Percentiles rank a stretch among this genome's conserved stretches.
Conservation (phyloP, 2,113 vertebrate species). For the Melanostigma gelatinosum region DNA sequence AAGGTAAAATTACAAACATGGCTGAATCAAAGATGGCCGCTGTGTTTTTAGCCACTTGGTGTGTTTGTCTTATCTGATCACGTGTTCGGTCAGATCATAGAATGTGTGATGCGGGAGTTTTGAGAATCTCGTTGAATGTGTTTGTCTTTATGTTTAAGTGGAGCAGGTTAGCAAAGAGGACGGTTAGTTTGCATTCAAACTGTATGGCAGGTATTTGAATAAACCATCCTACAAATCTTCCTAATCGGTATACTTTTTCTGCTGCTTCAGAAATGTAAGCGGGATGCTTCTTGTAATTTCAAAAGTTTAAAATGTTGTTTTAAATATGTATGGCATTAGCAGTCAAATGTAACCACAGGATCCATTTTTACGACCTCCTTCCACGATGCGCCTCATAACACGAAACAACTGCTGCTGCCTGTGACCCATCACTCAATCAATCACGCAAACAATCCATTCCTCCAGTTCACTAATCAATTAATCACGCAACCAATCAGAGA, state of each 20-base stretch:
- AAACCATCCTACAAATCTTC: not conserved
- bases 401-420: conserved; percentile 21
- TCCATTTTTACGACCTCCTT: not conserved
- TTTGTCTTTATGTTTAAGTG: too few species aligned
- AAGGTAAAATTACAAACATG: too few species aligned
- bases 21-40: too few species aligned
- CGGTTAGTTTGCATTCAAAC: not conserved
- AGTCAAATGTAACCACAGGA: not conserved
- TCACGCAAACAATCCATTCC: conserved; percentile 58
- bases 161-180: too few species aligned
- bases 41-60: too few species aligned
- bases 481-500: conserved; percentile 55
- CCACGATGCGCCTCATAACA: conserved; percentile 12
- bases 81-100: too few species aligned
- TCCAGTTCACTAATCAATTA: conserved; percentile 62
- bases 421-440: conserved; percentile 58
- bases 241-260: not conserved
- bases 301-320: not conserved
- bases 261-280: not conserved
- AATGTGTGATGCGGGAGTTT: too few species aligned
- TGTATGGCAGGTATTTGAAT: not conserved
- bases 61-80: too few species aligned
- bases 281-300: not conserved
- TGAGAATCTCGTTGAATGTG: too few species aligned
- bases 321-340: not conserved